Evolutionary conservation across 2,888 invertebrate species (phyloP).

Genomic region (Pelosia muscerda): DNA sequence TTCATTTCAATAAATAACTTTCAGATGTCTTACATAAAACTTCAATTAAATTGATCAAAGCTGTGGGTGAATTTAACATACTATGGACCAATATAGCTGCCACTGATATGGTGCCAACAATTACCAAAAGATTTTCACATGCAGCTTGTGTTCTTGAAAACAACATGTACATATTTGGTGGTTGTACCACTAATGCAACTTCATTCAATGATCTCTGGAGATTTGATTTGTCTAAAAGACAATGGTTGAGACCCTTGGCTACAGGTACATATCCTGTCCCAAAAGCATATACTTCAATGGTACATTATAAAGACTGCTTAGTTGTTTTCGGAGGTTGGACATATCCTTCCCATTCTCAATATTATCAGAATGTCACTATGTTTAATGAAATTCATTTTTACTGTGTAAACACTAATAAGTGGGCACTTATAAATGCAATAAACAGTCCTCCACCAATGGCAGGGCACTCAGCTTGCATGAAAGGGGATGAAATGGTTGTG

Average conservation of each 20-base stretch:
- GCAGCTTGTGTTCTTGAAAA: conserved; percentile 94
- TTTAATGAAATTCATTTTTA: conserved; percentile 97
- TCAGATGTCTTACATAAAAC: conserved; percentile 93
- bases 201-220: conserved; percentile 99
- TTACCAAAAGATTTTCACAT: conserved; percentile 97
- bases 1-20: conserved; percentile 46
- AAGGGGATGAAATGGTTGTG: conserved; percentile 93
- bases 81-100: conserved; percentile 90
- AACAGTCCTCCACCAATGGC: conserved; percentile 94
- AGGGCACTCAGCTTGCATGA: conserved; percentile 96
- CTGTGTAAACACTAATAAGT: conserved; percentile 92
- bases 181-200: conserved; percentile 97
- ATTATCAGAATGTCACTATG: conserved; percentile 94
- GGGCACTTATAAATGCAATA: conserved; percentile 89
- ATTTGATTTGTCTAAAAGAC: conserved; percentile 94
- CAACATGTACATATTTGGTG: conserved; percentile 98
- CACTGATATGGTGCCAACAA: conserved; percentile 89
- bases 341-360: conserved; percentile 94
- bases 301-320: conserved; percentile 93
- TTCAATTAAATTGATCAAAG: conserved; percentile 91
- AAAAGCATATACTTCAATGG: conserved; percentile 97
- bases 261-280: conserved; percentile 97
- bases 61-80: conserved; percentile 91
- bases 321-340: conserved; percentile 98
- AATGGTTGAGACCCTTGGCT: conserved; percentile 94